Evolutionary conservation across 2,113 vertebrate species (phyloP).

Genomic region (Ammospiza nelsoni): DNA sequence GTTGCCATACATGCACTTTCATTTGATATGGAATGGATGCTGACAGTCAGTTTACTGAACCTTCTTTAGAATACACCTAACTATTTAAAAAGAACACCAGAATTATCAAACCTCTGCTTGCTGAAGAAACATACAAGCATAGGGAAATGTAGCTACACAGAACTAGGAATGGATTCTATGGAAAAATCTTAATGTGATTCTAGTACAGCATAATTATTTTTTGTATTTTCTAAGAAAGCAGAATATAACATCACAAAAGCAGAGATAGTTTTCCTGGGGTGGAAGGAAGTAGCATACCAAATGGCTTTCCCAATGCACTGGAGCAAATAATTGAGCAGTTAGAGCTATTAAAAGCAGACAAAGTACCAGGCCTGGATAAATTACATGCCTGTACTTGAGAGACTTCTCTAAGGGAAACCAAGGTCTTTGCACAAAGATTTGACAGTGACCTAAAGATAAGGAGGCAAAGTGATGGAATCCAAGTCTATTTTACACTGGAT

Average conservation of each 20-base stretch:
- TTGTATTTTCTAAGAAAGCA: not conserved
- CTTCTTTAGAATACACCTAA: not conserved
- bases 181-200: not conserved
- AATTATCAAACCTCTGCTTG: not conserved
- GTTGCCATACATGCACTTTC: not conserved
- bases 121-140: not conserved
- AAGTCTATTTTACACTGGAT: not conserved
- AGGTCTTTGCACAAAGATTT: not conserved
- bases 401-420: not conserved
- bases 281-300: constrained; percentile 1
- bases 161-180: not conserved
- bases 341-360: not conserved
- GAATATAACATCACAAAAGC: not conserved
- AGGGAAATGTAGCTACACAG: not conserved
- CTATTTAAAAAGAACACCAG: not conserved
- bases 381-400: not conserved
- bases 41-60: not conserved
- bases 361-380: constrained; percentile 1
- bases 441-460: not conserved
- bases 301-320: constrained; percentile 5
- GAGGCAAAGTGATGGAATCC: not conserved
- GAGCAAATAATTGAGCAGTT: constrained; percentile 40
- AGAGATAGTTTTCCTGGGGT: not conserved
- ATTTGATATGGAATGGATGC: not conserved
- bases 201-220: not conserved